Evolutionary conservation across 2,797 vertebrate genomes (phyloP).

Genomic region (Lacerta bilineata): DNA sequence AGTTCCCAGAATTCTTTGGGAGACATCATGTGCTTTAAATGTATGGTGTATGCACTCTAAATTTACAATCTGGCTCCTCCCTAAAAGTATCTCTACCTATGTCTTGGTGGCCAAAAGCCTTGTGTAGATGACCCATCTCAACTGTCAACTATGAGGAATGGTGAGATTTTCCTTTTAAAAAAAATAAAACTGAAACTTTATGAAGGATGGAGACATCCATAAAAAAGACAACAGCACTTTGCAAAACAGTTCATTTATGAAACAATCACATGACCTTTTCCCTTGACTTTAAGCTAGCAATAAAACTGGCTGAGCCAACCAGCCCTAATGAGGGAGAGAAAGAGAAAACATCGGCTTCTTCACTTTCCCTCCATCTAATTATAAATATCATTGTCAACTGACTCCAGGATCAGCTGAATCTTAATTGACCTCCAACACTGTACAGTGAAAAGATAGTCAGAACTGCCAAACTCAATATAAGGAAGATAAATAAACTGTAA

Average conservation of each 20-base stretch:
- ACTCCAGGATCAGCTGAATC: constrained; percentile 66
- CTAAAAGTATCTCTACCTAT: constrained; percentile 17
- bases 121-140: constrained; percentile 30
- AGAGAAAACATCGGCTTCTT: constrained; percentile 66
- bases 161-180: constrained; percentile 36
- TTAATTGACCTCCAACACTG: constrained; percentile 63
- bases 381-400: constrained; percentile 66
- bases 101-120: constrained; percentile 17
- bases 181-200: constrained; percentile 30
- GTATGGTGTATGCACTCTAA: too few species aligned
- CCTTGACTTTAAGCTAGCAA: constrained; percentile 76
- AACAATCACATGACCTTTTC: constrained; percentile 68
- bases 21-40: too few species aligned
- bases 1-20: too few species aligned
- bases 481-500: constrained; percentile 53
- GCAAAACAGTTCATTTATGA: constrained; percentile 68
- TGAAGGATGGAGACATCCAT: constrained; percentile 12
- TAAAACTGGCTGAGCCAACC: constrained; percentile 67
- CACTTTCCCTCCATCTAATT: constrained; percentile 64
- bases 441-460: constrained; percentile 52
- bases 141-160: constrained; percentile 42
- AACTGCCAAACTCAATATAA: constrained; percentile 62
- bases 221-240: constrained; percentile 64
- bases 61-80: too few species aligned
- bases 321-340: constrained; percentile 56